phyloP scores from a whole-genome alignment of 1,140 invertebrate genomes.

The Stegodyphus mimosarum region DNA sequence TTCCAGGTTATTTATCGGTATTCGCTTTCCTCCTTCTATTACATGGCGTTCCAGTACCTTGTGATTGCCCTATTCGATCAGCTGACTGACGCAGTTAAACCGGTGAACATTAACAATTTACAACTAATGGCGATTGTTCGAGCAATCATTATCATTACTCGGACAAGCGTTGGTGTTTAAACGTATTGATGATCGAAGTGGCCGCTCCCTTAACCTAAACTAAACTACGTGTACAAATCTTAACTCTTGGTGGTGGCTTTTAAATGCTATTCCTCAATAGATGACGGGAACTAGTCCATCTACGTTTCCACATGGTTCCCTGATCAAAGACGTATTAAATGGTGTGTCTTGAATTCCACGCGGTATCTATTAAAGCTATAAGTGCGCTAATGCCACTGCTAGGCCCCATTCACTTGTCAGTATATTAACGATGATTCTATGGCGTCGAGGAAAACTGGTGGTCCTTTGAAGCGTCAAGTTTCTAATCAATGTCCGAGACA shows the following conservation, averaged over 20 bases:
- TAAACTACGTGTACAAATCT: conserved; percentile 41
- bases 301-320: background rate
- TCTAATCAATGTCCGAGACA: background rate
- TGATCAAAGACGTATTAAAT: conserved; percentile 50
- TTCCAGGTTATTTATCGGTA: conserved; percentile 45
- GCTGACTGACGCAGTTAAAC: conserved; percentile 43
- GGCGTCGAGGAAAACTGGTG: conserved; percentile 12
- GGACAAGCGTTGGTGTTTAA: conserved; percentile 34
- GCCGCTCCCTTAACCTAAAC: conserved; percentile 23
- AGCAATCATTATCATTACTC: conserved; percentile 47
- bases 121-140: conserved; percentile 44
- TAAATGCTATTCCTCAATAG: conserved; percentile 21
- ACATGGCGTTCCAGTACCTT: conserved; percentile 22
- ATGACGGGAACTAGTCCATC: no score
- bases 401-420: conserved; percentile 4
- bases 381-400: conserved; percentile 27
- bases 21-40: background rate
- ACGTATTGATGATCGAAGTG: conserved; percentile 47
- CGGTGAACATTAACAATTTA: conserved; percentile 44
- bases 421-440: conserved; percentile 6
- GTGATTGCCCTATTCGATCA: conserved; percentile 26
- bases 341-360: conserved; percentile 3
- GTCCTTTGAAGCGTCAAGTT: background rate
- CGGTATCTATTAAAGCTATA: conserved; percentile 31
- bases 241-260: conserved; percentile 35